Percentiles rank a stretch among this genome's conserved stretches.
Conservation (phyloP, 2,113 vertebrate genomes). For the Balaeniceps rex region DNA sequence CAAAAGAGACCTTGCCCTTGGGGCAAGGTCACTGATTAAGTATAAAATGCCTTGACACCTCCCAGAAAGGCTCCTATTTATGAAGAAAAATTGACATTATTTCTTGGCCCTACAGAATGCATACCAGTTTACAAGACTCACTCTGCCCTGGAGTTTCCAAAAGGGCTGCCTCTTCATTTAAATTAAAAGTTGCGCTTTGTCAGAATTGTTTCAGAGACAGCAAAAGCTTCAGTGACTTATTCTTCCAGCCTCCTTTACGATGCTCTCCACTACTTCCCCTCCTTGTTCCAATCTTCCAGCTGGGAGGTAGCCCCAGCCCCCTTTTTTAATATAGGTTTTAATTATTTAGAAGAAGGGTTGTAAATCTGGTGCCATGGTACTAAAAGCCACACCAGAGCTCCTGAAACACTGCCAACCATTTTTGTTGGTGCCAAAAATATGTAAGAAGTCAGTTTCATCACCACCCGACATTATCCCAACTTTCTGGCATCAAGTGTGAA, state of each 20-base stretch:
- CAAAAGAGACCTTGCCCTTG: not conserved
- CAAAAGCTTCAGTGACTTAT: not conserved
- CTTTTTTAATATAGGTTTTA: constrained; percentile 46
- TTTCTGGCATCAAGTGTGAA: constrained; percentile 38
- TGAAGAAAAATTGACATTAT: not conserved
- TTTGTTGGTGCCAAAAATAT: constrained; percentile 4
- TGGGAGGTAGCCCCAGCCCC: constrained; percentile 33
- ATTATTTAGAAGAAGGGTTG: constrained; percentile 45
- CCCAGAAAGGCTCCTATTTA: not conserved
- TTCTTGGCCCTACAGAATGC: not conserved
- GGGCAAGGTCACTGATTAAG: not conserved
- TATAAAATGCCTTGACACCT: not conserved
- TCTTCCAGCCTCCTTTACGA: not conserved
- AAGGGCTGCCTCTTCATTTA: not conserved
- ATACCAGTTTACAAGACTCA: not conserved
- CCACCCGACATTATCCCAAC: constrained; percentile 15
- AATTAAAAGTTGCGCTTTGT: not conserved
- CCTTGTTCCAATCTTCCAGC: constrained; percentile 30
- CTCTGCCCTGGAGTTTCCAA: not conserved
- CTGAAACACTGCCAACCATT: constrained; percentile 8
- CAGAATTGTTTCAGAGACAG: not conserved
- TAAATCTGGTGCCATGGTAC: constrained; percentile 47
- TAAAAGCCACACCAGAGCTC: constrained; percentile 37
- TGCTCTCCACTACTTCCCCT: not conserved
- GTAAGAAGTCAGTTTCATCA: constrained; percentile 32